These are phyloP conservation scores for Alectoris magna DNA, from an alignment of 2,797 vertebrate genomes.

Conservation along the genomic window DNA sequence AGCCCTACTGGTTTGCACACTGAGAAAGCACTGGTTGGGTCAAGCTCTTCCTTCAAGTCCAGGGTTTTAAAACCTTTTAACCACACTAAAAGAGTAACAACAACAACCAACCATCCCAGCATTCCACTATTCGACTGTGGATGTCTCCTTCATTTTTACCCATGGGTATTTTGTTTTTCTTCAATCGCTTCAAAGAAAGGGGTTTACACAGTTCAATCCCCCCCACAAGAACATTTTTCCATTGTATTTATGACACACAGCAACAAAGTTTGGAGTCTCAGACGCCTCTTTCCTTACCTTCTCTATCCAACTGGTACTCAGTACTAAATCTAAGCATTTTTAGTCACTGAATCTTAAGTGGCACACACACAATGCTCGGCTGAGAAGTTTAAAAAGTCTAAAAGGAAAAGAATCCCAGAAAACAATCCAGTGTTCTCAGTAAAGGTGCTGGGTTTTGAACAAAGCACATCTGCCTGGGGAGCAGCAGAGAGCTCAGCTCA, in stretches of 20 bases:
- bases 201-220: neutral
- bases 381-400: neutral
- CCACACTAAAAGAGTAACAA: no score
- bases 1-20: neutral
- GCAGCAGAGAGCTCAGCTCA: neutral
- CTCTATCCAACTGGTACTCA: neutral
- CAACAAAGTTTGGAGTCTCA: neutral
- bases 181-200: neutral
- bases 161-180: neutral
- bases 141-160: no score
- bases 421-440: no score
- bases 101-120: no score
- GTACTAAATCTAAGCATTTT: neutral
- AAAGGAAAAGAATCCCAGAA: neutral
- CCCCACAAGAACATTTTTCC: neutral
- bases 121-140: neutral
- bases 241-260: neutral
- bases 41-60: neutral
- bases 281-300: no score
- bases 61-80: neutral
- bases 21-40: neutral
- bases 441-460: no score
- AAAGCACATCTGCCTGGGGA: neutral
- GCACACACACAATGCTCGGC: neutral
- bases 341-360: neutral